Conservation (phyloP, 1,140 invertebrate species). For the Plectrocnemia conspersa region DNA sequence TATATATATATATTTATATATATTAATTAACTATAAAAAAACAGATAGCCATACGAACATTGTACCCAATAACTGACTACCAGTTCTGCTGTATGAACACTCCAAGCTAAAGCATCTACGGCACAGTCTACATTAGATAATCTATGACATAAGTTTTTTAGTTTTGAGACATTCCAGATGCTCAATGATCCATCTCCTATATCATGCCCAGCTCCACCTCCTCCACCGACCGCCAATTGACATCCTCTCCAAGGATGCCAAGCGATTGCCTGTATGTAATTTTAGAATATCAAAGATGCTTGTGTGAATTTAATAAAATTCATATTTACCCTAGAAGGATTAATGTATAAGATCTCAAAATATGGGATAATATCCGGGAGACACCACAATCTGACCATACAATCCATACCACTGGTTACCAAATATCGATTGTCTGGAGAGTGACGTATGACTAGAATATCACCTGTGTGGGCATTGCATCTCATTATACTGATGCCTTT, state of each 20-base stretch:
- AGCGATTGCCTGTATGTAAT: constrained; percentile 25
- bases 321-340: constrained; percentile 24
- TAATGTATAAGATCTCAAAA: constrained; percentile 28
- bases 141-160: constrained; percentile 22
- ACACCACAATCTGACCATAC: constrained; percentile 26
- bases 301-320: too few species aligned
- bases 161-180: constrained; percentile 27
- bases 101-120: constrained; percentile 26
- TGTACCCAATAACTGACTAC: constrained; percentile 30
- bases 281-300: too few species aligned
- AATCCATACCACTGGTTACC: constrained; percentile 28
- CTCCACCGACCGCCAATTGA: constrained; percentile 25
- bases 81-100: constrained; percentile 25
- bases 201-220: constrained; percentile 12
- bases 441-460: constrained; percentile 14
- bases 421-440: constrained; percentile 25
- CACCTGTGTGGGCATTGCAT: constrained; percentile 12
- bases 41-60: constrained; percentile 16
- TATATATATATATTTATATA: background rate
- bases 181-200: constrained; percentile 28
- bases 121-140: constrained; percentile 19
- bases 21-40: too few species aligned
- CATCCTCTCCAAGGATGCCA: constrained; percentile 31
- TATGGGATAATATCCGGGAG: constrained; percentile 19
- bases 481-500: background rate